Evolutionary conservation across 1,140 invertebrate genomes (phyloP).

Genomic region (Drosophila bocki): DNA sequence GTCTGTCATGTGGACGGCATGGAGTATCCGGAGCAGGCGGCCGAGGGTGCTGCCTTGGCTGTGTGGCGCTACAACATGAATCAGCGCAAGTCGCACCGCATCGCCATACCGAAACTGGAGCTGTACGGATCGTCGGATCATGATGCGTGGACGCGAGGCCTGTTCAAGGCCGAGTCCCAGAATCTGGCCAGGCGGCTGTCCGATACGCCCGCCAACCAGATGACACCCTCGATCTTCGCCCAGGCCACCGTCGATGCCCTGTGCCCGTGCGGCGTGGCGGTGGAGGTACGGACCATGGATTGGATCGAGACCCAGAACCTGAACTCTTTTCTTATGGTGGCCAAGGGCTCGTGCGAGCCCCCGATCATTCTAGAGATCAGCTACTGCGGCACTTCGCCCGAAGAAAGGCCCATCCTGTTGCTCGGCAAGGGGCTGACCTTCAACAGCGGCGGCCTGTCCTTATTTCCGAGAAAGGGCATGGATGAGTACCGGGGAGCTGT

Average conservation of each 20-base stretch:
- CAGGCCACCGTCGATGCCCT: constrained; percentile 86
- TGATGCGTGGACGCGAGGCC: constrained; percentile 90
- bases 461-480: constrained; percentile 91
- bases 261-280: constrained; percentile 87
- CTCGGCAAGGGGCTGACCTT: constrained; percentile 74
- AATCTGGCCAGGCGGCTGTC: constrained; percentile 92
- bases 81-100: constrained; percentile 86
- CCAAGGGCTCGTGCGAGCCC: constrained; percentile 90
- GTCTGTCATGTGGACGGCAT: constrained; percentile 89
- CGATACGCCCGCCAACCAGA: constrained; percentile 94
- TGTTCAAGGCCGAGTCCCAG: constrained; percentile 92
- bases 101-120: constrained; percentile 85
- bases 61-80: constrained; percentile 89
- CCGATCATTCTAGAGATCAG: constrained; percentile 82
- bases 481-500: constrained; percentile 95
- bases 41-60: constrained; percentile 89
- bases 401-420: constrained; percentile 62
- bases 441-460: constrained; percentile 91
- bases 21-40: constrained; percentile 90
- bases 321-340: constrained; percentile 90
- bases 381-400: constrained; percentile 62
- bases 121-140: constrained; percentile 85
- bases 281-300: constrained; percentile 88
- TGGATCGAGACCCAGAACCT: constrained; percentile 71
- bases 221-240: constrained; percentile 94